These are phyloP conservation scores for Nomada ruficornis DNA, from an alignment of 2,888 invertebrate species.

Conservation along the genomic window DNA sequence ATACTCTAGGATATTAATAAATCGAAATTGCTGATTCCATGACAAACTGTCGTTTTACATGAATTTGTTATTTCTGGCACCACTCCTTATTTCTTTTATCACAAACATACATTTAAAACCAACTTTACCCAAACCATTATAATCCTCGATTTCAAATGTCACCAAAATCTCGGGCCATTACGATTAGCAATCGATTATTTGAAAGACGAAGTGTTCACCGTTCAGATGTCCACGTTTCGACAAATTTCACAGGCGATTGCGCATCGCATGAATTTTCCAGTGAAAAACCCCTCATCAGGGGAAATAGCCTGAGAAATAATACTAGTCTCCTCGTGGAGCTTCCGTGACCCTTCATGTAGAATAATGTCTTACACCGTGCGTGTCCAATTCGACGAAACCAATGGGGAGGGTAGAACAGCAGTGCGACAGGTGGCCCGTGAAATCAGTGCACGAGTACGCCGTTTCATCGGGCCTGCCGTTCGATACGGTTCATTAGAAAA, in stretches of 20 bases:
- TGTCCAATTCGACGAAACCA: slow-evolving; percentile 79
- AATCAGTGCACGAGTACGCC: slow-evolving; percentile 81
- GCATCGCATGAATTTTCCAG: background rate
- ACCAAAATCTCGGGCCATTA: no score
- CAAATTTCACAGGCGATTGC: slow-evolving; percentile 8
- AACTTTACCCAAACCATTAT: no score
- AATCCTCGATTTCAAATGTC: no score
- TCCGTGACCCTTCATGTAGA: slow-evolving; percentile 63
- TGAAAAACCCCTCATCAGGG: background rate
- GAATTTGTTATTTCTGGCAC: no score
- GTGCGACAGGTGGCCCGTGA: slow-evolving; percentile 84
- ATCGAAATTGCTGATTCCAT: no score
- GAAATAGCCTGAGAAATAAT: slow-evolving; percentile 24
- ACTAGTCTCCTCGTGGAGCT: slow-evolving; percentile 27
- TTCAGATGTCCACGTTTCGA: background rate
- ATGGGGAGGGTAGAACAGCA: slow-evolving; percentile 74
- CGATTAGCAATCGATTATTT: background rate
- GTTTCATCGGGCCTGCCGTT: slow-evolving; percentile 69
- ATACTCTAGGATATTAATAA: no score
- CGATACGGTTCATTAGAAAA: slow-evolving; percentile 79
- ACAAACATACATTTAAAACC: no score
- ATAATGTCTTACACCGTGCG: slow-evolving; percentile 80
- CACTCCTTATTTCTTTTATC: no score
- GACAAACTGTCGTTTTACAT: no score
- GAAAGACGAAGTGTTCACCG: background rate